Evolutionary conservation across 1,140 invertebrate genomes (phyloP), one percentile per base, ranked within the genome.

Genomic region (Cepaea nemoralis): DNA sequence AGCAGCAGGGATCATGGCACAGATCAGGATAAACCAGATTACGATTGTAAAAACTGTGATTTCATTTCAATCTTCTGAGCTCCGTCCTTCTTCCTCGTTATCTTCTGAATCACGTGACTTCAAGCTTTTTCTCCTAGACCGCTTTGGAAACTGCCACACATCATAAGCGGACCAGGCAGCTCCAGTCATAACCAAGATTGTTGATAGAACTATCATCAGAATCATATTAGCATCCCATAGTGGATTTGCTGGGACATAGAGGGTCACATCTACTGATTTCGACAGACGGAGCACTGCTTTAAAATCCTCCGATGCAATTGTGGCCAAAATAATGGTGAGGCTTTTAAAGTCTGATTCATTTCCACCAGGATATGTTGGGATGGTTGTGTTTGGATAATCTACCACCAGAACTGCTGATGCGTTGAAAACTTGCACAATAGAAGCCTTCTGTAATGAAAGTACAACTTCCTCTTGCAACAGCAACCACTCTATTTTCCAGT

Each of bases 11-110:
- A 93, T 83, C 86, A 93, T 92, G 31, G 74, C 81, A 74, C 91
- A 91, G 87, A 93, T 93, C 59, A 90, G 77, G 22, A 91, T 66
- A 31, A 93, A 92, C 81, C 92, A 89, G 8, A 90, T 77, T 10
- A 91, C 40, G 40, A 92, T 86, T 8, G 55, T 81, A 55, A 6
- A 84, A 35, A 83, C 24, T 31, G 27, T 86, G 19, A 83, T 70
- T 24, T 81, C 80, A 63, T n/a, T 6, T 31, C 33, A 10, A 22
- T 31, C 59, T 31, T 31, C 12, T 16, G 27, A 6, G n/a, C 59
- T 31, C 19, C 50, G n/a, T n/a, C 8, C 50, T 55, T 8, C 50
- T 2, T 19, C 19, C 50, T 55, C 50, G n/a, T 24, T 55, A 2
- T 55, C 50, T 55, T 14, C 19, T 2, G 50, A 55, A 55, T 55